Percentiles rank a stretch among this genome's conserved stretches.
These are phyloP conservation scores for Himalopsyche phryganea DNA, from an alignment of 1,140 invertebrate species.

Conservation along the genomic window DNA sequence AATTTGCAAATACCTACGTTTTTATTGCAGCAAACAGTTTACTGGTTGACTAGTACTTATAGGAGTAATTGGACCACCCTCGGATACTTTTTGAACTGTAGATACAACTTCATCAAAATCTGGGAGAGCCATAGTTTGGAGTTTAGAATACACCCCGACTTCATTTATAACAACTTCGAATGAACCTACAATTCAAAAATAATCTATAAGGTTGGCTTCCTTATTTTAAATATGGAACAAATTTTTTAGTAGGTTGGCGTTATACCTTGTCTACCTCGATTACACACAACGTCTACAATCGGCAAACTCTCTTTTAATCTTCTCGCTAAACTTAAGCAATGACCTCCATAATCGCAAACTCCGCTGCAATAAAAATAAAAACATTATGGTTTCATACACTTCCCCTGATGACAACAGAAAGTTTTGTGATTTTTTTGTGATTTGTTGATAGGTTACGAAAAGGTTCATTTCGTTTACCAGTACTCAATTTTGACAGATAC, in stretches of 20 bases:
- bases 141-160: conserved; percentile 61
- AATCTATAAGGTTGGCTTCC: too few species aligned
- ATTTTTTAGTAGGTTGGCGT: not conserved
- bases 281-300: conserved; percentile 53
- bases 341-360: conserved; percentile 59
- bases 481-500: too few species aligned
- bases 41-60: conserved; percentile 57
- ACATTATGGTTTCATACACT: not conserved
- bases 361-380: conserved; percentile 15
- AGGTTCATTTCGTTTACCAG: too few species aligned
- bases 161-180: conserved; percentile 65
- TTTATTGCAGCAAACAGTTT: conserved; percentile 51
- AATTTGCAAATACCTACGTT: too few species aligned
- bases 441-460: too few species aligned
- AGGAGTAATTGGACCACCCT: conserved; percentile 47
- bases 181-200: conserved; percentile 52
- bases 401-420: too few species aligned
- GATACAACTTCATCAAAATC: conserved; percentile 58
- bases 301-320: conserved; percentile 54
- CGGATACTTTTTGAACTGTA: conserved; percentile 51
- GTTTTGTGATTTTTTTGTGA: too few species aligned
- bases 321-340: conserved; percentile 57
- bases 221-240: not conserved
- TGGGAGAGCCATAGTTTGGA: conserved; percentile 62
- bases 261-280: conserved; percentile 57